A percentile compares a stretch with the other conserved stretches of the same genome.
These are phyloP conservation scores for Geothlypis trichas DNA, from an alignment of 2,113 vertebrate genomes.

Conservation along the genomic window DNA sequence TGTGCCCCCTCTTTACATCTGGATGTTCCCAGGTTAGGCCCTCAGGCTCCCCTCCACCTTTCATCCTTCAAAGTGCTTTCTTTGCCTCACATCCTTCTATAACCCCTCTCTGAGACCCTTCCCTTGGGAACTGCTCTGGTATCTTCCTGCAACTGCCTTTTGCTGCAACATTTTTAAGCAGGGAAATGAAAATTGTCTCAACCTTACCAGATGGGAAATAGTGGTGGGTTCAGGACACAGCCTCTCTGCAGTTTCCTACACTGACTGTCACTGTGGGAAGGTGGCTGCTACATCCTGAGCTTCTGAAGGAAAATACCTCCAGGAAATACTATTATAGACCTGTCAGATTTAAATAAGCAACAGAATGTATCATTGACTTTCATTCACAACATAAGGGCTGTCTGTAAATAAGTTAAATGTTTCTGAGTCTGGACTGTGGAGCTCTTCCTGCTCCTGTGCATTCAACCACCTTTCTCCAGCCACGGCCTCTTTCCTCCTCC, in stretches of 20 bases:
- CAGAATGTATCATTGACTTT: background rate
- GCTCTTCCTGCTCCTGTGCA: background rate
- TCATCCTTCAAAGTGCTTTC: background rate
- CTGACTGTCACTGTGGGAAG: constrained; percentile 3
- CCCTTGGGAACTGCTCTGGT: background rate
- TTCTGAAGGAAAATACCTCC: background rate
- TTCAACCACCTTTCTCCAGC: background rate
- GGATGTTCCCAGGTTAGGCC: background rate
- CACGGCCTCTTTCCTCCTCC: background rate
- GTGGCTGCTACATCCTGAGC: background rate
- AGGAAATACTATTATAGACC: background rate
- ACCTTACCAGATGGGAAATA: background rate
- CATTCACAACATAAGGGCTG: background rate
- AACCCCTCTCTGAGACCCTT: background rate
- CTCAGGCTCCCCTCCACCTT: background rate
- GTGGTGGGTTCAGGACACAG: background rate
- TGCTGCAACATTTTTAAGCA: background rate
- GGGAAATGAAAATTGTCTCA: background rate
- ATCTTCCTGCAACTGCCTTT: background rate
- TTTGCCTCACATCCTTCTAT: background rate
- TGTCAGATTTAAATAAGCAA: constrained; percentile 8
- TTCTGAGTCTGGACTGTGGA: background rate
- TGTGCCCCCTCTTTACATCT: background rate
- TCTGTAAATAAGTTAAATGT: background rate
- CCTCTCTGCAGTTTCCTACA: background rate